A percentile compares a stretch with the other conserved stretches of the same genome.
These are phyloP conservation scores for Poecilobothrus nobilitatus DNA, from an alignment of 2,888 invertebrate genomes.

Conservation along the genomic window DNA sequence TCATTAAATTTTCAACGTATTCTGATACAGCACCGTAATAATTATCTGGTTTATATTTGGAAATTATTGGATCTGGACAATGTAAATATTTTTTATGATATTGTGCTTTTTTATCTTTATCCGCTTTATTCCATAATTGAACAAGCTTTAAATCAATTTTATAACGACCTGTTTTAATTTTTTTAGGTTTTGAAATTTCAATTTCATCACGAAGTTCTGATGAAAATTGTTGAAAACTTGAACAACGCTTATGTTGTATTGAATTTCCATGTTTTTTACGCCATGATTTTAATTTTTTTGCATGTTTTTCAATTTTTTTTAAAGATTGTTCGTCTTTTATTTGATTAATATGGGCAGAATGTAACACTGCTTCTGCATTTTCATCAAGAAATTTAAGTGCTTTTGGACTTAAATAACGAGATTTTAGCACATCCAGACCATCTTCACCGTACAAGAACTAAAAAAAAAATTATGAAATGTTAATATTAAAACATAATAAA, in stretches of 20 bases:
- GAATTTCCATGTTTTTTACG: slow-evolving; percentile 48
- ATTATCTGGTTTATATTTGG: slow-evolving; percentile 61
- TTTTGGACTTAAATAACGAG: slow-evolving; percentile 69
- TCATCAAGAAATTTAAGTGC: slow-evolving; percentile 74
- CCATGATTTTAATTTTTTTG: slow-evolving; percentile 56
- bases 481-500: slow-evolving; percentile 9
- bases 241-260: slow-evolving; percentile 42
- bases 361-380: slow-evolving; percentile 61
- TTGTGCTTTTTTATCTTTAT: slow-evolving; percentile 48
- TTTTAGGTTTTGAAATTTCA: slow-evolving; percentile 42
- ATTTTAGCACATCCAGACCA: slow-evolving; percentile 80
- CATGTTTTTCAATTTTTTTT: slow-evolving; percentile 48
- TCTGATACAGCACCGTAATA: slow-evolving; percentile 82
- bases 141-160: slow-evolving; percentile 53
- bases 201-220: slow-evolving; percentile 46
- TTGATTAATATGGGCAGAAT: slow-evolving; percentile 49
- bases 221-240: slow-evolving; percentile 56
- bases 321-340: slow-evolving; percentile 51
- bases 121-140: slow-evolving; percentile 58
- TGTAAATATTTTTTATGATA: slow-evolving; percentile 44
- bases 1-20: slow-evolving; percentile 59
- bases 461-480: slow-evolving; percentile 20
- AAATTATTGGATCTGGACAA: slow-evolving; percentile 68
- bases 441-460: slow-evolving; percentile 90
- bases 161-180: slow-evolving; percentile 51